A percentile compares a stretch with the other conserved stretches of the same genome.
phyloP scores from a whole-genome alignment of 2,888 invertebrate species.

The Bugulina stolonifera region DNA sequence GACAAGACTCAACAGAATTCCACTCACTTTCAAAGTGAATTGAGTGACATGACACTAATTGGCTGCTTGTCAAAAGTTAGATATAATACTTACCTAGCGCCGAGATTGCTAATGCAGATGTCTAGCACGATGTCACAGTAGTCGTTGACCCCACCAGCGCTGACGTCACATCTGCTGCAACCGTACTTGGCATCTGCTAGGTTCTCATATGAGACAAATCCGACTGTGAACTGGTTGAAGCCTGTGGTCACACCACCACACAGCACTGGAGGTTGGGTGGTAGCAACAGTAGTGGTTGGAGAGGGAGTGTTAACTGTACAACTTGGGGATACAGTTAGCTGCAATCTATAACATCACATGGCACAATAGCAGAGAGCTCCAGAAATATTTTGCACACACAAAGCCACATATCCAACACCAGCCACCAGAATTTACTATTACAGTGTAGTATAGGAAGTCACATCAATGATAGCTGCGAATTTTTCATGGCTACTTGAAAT shows the following conservation, averaged over 20 bases:
- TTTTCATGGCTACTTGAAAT: too few species aligned
- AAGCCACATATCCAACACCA: too few species aligned
- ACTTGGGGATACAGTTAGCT: neutral
- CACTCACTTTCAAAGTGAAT: too few species aligned
- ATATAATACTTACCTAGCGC: neutral
- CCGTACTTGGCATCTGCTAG: neutral
- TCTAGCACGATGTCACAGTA: slow-evolving; percentile 14
- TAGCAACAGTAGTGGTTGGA: neutral
- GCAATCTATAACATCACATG: slow-evolving; percentile 6
- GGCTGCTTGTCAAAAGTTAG: too few species aligned
- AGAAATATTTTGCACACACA: too few species aligned
- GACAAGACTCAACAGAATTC: too few species aligned
- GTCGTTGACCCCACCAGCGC: neutral
- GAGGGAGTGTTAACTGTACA: too few species aligned
- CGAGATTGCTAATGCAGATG: neutral
- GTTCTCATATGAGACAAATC: slow-evolving; percentile 9
- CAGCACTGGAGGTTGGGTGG: neutral
- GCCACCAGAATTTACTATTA: too few species aligned
- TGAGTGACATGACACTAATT: too few species aligned
- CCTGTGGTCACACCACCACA: neutral
- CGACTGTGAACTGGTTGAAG: neutral
- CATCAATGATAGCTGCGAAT: too few species aligned
- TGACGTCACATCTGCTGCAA: neutral
- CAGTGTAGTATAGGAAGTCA: too few species aligned
- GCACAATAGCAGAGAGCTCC: too few species aligned